Evolutionary conservation across 2,797 vertebrate genomes (phyloP).

Genomic region (Craterocephalus amniculus): DNA sequence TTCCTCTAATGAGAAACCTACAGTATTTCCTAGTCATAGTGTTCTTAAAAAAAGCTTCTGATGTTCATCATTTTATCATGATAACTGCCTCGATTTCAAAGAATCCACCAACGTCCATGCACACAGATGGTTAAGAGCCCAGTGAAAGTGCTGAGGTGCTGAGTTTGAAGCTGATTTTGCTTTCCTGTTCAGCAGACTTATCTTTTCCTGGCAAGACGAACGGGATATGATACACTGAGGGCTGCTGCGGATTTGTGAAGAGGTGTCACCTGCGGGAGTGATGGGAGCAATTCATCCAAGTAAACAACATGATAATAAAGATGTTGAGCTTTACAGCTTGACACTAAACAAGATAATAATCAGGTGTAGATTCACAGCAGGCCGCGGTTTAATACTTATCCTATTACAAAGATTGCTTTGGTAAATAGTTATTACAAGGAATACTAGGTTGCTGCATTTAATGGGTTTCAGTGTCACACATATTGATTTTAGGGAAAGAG

Average conservation of each 20-base stretch:
- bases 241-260: slow-evolving; percentile 39
- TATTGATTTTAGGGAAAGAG: slow-evolving; percentile 43
- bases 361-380: background rate
- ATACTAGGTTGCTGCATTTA: slow-evolving; percentile 26
- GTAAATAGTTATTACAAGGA: slow-evolving; percentile 22
- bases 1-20: slow-evolving; percentile 7
- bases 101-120: slow-evolving; percentile 18
- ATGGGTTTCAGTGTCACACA: slow-evolving; percentile 7
- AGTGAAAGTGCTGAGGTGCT: slow-evolving; percentile 48
- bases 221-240: slow-evolving; percentile 3
- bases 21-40: slow-evolving; percentile 3
- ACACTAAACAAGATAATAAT: slow-evolving; percentile 25
- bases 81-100: slow-evolving; percentile 28
- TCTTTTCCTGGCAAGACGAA: slow-evolving; percentile 37
- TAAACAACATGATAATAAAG: slow-evolving; percentile 38
- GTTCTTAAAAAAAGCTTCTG: slow-evolving; percentile 17
- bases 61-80: slow-evolving; percentile 10
- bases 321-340: background rate
- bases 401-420: slow-evolving; percentile 27
- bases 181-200: slow-evolving; percentile 30
- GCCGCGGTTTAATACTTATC: background rate
- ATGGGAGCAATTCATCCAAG: slow-evolving; percentile 32
- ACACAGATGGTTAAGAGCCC: slow-evolving; percentile 44
- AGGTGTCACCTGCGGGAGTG: slow-evolving; percentile 11
- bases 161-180: slow-evolving; percentile 19